Conservation (phyloP, 2,888 invertebrate species). For the Eupithecia subumbrata region DNA sequence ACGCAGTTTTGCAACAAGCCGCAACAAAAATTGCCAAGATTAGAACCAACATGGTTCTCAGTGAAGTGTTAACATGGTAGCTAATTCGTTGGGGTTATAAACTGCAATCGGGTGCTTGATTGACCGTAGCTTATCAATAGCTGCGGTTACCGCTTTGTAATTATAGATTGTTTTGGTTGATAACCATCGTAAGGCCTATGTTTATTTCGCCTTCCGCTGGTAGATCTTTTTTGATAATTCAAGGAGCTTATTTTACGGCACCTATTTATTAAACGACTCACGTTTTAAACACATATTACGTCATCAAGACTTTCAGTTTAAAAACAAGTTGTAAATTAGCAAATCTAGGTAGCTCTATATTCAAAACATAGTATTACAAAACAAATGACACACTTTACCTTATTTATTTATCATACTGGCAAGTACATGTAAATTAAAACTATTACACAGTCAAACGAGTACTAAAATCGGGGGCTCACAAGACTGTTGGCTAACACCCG, state of each 20-base stretch:
- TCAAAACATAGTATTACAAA: slow-evolving; percentile 29
- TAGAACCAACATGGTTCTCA: slow-evolving; percentile 49
- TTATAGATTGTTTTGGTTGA: slow-evolving; percentile 47
- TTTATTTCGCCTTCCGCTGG: neutral
- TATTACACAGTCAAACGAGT: slow-evolving; percentile 41
- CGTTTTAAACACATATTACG: neutral
- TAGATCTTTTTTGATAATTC: neutral
- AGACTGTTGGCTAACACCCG: slow-evolving; percentile 54
- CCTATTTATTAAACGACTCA: neutral
- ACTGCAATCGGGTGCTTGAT: slow-evolving; percentile 49
- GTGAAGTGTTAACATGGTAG: slow-evolving; percentile 37
- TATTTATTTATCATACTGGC: slow-evolving; percentile 36
- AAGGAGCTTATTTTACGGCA: neutral
- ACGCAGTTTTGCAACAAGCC: slow-evolving; percentile 69
- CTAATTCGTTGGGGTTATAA: slow-evolving; percentile 57
- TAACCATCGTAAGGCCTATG: slow-evolving; percentile 14
- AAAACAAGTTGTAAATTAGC: neutral
- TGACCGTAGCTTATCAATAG: slow-evolving; percentile 57
- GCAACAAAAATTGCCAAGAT: slow-evolving; percentile 60
- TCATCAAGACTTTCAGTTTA: neutral
- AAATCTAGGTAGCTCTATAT: slow-evolving; percentile 5
- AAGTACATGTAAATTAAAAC: slow-evolving; percentile 42
- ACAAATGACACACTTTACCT: slow-evolving; percentile 29
- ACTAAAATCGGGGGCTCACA: slow-evolving; percentile 43
- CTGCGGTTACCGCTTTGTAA: slow-evolving; percentile 54